Evolutionary conservation across 2,888 invertebrate genomes (phyloP), one percentile per base, ranked within the genome.

Genomic region (Caenorhabditis auriculariae): DNA sequence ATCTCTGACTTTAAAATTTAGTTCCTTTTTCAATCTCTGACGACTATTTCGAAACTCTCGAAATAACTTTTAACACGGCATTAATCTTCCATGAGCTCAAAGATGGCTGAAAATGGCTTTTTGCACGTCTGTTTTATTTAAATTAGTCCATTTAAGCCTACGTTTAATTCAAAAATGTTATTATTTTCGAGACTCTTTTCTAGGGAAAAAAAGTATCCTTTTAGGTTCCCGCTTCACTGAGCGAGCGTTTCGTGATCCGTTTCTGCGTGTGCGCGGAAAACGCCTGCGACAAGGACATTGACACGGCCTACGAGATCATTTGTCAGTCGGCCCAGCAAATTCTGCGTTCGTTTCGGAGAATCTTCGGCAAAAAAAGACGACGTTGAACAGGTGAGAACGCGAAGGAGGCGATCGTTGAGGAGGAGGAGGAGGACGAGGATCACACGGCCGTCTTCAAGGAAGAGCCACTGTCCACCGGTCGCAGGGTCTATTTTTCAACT

Each of bases 261-360:
- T 96, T 96, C 85, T 94, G 93, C 81, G 90, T 93, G 0, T 91
- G 92, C 41, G 88, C 93, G 2, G 91, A 93, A 82, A 88, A 91
- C 82, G 91, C 94, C 7, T 88, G 88, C 0, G 89, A 90, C 44
- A 88, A 87, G 41, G 88, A 91, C 78, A 72, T 67, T 26, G 56
- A 75, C 17, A 81, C 82, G 51, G 86, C 86, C 3, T 86, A 85
- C 83, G 81, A 83, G 21, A 80, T 83, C 49, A 84, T 84, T 58
- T 72, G 73, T 12, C 81, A 82, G 57, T 75, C 78, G 23, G 81
- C 83, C 7, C 66, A 76, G 27, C 80, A 81, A 46, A 84, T 92
- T 41, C 82, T 91, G 43, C 91, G 92, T 84, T 88, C 86, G 76
- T 49, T 39, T 41, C 17, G 6, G 5, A 23, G 41, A 41, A 41